Evolutionary conservation across 2,113 vertebrate genomes (phyloP).

Genomic region (Menura novaehollandiae): DNA sequence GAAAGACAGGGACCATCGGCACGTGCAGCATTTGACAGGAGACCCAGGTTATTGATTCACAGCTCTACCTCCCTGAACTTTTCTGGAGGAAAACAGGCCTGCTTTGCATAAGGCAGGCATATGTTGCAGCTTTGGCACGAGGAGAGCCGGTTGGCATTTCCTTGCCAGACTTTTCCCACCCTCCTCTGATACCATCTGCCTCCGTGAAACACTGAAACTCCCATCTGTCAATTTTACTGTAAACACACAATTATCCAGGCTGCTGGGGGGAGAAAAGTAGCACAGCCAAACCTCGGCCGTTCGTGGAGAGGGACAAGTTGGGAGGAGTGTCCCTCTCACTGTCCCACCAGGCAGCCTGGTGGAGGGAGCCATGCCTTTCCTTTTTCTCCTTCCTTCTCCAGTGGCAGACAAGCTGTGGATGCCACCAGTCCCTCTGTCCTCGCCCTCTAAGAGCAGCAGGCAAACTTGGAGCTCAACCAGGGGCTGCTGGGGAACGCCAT

Average conservation of each 20-base stretch:
- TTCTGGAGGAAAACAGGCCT: not conserved
- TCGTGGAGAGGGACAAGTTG: not conserved
- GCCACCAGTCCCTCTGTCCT: not conserved
- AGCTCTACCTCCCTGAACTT: constrained; percentile 43
- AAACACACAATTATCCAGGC: constrained; percentile 62
- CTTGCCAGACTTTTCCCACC: constrained; percentile 66
- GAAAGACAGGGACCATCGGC: not conserved
- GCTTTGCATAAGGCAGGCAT: constrained; percentile 68
- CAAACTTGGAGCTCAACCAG: not conserved
- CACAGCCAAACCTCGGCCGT: not conserved
- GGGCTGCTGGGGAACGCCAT: not conserved
- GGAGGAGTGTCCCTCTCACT: not conserved
- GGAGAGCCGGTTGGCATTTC: constrained; percentile 36
- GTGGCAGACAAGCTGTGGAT: not conserved
- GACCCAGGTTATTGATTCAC: constrained; percentile 49
- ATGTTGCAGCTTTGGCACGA: constrained; percentile 62
- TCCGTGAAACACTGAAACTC: constrained; percentile 37
- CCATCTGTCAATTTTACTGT: constrained; percentile 66
- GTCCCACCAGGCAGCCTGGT: not conserved
- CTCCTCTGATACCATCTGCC: constrained; percentile 69
- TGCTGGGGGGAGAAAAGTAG: not conserved
- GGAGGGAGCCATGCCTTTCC: not conserved
- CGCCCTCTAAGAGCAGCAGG: not conserved
- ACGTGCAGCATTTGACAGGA: constrained; percentile 30
- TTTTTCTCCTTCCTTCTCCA: not conserved